Percentiles rank a stretch among this genome's conserved stretches.
These are phyloP conservation scores for Danio kyathit DNA, from an alignment of 2,797 vertebrate species.

Conservation along the genomic window DNA sequence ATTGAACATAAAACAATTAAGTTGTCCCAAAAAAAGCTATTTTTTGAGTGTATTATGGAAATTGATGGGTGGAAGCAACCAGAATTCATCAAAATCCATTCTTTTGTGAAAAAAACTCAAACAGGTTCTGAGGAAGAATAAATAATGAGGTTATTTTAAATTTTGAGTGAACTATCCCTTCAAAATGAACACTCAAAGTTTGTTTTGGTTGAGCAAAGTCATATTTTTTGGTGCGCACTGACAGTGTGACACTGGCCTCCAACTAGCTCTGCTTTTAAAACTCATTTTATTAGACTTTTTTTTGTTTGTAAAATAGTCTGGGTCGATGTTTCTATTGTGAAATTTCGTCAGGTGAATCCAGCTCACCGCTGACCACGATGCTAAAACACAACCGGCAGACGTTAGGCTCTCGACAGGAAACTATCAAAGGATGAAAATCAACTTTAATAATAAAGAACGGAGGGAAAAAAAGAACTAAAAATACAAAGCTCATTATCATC, in stretches of 20 bases:
- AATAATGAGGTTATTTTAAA: too few relatives aligned
- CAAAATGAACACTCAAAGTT: constrained; percentile 8
- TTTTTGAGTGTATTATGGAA: too few relatives aligned
- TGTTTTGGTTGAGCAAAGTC: constrained; percentile 6
- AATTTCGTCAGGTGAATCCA: constrained; percentile 82
- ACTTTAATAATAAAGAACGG: constrained; percentile 46
- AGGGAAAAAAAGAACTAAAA: constrained; percentile 37
- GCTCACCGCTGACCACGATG: constrained; percentile 80
- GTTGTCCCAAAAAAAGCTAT: too few relatives aligned
- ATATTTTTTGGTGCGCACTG: constrained; percentile 73
- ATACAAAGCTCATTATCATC: constrained; percentile 63
- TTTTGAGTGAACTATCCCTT: too few relatives aligned
- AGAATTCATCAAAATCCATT: too few relatives aligned
- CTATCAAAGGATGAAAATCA: constrained; percentile 57
- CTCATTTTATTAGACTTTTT: constrained; percentile 36
- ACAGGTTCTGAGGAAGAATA: too few relatives aligned
- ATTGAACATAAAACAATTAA: too few relatives aligned
- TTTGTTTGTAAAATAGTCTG: constrained; percentile 58
- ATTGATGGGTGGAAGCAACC: too few relatives aligned
- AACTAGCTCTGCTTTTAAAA: constrained; percentile 54
- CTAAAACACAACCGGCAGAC: constrained; percentile 78
- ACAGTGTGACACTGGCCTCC: constrained; percentile 73
- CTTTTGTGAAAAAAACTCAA: too few relatives aligned
- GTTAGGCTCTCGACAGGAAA: constrained; percentile 61
- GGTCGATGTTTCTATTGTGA: constrained; percentile 61